Conservation (phyloP, 2,888 invertebrate genomes). For the Microctonus aethiopoides region DNA sequence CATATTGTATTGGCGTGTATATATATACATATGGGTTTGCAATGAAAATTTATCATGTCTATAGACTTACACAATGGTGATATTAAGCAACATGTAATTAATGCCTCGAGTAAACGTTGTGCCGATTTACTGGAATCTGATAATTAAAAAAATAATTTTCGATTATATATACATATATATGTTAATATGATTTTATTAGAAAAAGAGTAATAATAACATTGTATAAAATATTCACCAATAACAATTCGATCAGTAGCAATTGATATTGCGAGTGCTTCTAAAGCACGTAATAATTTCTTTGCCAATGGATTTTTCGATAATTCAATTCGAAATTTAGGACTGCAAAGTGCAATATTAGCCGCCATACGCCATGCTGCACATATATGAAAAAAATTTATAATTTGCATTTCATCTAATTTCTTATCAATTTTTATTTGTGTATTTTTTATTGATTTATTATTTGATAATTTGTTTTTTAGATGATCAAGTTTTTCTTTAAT, state of each 20-base stretch:
- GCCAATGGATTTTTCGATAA: constrained; percentile 65
- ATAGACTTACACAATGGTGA: constrained; percentile 58
- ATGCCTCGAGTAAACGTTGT: constrained; percentile 60
- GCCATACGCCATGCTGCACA: constrained; percentile 62
- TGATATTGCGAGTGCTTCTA: constrained; percentile 53
- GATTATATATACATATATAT: constrained; percentile 14
- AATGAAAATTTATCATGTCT: constrained; percentile 2
- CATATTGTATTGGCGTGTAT: constrained; percentile 24
- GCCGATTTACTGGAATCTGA: constrained; percentile 61
- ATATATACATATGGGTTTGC: constrained; percentile 27
- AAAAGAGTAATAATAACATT: neutral
- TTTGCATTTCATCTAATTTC: constrained; percentile 27
- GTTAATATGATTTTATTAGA: neutral
- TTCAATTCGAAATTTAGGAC: constrained; percentile 70
- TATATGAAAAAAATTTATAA: constrained; percentile 54
- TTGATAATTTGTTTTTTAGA: constrained; percentile 10
- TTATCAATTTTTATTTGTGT: neutral
- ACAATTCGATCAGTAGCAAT: constrained; percentile 56
- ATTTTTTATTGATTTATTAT: constrained; percentile 13
- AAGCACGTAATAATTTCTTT: constrained; percentile 48
- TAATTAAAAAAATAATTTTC: constrained; percentile 30
- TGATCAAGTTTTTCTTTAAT: constrained; percentile 21
- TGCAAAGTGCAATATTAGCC: constrained; percentile 69
- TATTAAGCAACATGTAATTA: constrained; percentile 62
- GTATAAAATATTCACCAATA: constrained; percentile 45